Base-by-base conservation (phyloP, 2,113 vertebrate species). In the Ornithorhynchus anatinus region DNA sequence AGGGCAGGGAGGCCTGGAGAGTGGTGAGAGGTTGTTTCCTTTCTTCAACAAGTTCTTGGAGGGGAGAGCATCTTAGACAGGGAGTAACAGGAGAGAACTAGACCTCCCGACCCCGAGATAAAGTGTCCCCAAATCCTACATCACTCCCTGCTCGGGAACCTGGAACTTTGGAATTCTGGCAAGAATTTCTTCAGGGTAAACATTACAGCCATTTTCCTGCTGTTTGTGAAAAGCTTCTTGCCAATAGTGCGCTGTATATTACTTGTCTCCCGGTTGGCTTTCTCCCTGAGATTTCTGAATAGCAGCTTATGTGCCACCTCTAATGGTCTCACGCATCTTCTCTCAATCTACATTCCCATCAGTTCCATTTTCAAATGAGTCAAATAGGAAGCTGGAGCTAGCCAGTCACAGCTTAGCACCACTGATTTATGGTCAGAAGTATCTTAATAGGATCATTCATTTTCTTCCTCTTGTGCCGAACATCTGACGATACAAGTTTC, bases 381-480 rank as follows among this genome's bases (percentile, higher is more conserved):
- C 78, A 81, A 88, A 64, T 57, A 79, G 78, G 59, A 86, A 87
- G 53, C 71, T 68, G 74, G 84, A 86, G 75, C 80, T 80, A 80
- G 72, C 83, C 75, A 85, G 86, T 85, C 86, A 82, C 78, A 73
- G 86, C 86, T 77, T 80, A 84, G 73, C 86, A 84, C 80, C 72
- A 80, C 86, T 88, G 86, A 88, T 88, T 88, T 88, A 88, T 88
- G 86, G 86, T 84, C 78, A 85, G 86, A 84, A 85, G 86, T 84
- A 88, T 88, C 86, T 88, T 88, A 88, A 88, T 88, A 84, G 83
- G 86, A 85, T 88, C 86, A 88, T 88, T 88, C 86, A 88, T 88
- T 88, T 88, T 88, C 86, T 73, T 84, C 63, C 3, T 40, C 80
- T 81, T 45, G 20, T 80, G 85, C 83, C 50, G 83, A 88, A 88